Evolutionary conservation across 2,888 invertebrate genomes (phyloP), one percentile per base, ranked within the genome.

Genomic region (Coleophora flavipennella): DNA sequence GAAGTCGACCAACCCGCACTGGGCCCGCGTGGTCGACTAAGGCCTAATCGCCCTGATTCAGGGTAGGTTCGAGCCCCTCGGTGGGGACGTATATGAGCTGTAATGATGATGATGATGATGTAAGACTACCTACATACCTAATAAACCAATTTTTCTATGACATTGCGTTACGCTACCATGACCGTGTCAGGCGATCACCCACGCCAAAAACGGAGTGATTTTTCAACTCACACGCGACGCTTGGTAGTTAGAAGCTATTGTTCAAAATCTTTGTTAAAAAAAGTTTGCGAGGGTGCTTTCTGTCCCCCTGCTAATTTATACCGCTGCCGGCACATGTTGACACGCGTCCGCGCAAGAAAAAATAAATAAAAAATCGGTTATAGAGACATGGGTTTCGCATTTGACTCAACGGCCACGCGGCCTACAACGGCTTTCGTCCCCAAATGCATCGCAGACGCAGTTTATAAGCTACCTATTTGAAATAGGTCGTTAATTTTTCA

Each of bases 231-330:
- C 75, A 74, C 72, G 69, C 73, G 43, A 40, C 31, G 33, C 10
- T n/a, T 60, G 69, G 65, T 84, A 80, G 83, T 83, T 81, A 80
- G 62, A 64, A 47, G 51, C 75, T 64, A 81, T 83, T 83, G 83
- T 83, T 83, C 71, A 62, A 74, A 71, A 69, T 72, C 67, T 76
- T 78, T 76, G 71, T 74, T 67, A 69, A 75, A 80, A 75, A 75
- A 80, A 66, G 49, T 68, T 67, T 59, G 77, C 74, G 70, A 79
- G 83, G 83, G 83, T 70, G 73, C 68, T 60, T 53, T 51, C 56
- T 62, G 67, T 64, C 70, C 83, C 83, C 80, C 67, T 70, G 81
- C 80, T 83, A 84, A 84, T 83, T 84, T 83, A 71, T 65, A 79
- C 72, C 69, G 57, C 66, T 62, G 57, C 66, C 62, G 67, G 79